Conservation (phyloP, 2,888 invertebrate genomes). For the Pollenia griseotomentosa region DNA sequence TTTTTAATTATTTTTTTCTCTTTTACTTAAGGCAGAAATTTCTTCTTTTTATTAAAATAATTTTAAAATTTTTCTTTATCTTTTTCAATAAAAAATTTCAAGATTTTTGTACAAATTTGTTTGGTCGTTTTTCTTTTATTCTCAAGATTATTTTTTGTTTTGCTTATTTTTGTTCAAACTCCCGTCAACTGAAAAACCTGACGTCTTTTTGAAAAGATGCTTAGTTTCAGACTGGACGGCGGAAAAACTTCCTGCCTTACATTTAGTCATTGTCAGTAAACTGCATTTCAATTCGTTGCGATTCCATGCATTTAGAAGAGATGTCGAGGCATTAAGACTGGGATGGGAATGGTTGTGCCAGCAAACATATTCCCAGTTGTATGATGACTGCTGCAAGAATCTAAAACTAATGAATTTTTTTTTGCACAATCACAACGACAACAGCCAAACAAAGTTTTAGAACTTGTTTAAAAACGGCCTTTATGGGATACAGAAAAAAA, state of each 20-base stretch:
- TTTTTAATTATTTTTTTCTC: neutral
- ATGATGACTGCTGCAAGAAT: conserved; percentile 55
- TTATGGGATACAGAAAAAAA: conserved; percentile 54
- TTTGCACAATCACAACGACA: conserved; percentile 15
- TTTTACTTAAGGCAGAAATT: neutral
- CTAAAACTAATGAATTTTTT: conserved; percentile 52
- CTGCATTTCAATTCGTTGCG: conserved; percentile 53
- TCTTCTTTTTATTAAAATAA: neutral
- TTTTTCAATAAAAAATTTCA: too few relatives aligned
- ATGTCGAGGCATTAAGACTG: conserved; percentile 31
- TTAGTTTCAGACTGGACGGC: conserved; percentile 71
- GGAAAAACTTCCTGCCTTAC: conserved; percentile 68
- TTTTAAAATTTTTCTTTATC: too few relatives aligned
- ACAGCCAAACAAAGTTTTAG: conserved; percentile 60
- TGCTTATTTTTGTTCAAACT: conserved; percentile 27
- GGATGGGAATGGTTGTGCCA: conserved; percentile 37
- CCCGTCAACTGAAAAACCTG: conserved; percentile 52
- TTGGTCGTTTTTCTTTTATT: conserved; percentile 1
- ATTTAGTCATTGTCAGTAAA: conserved; percentile 53
- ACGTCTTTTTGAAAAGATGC: conserved; percentile 73
- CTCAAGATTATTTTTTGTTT: conserved; percentile 8
- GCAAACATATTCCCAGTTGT: conserved; percentile 38
- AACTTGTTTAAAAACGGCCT: conserved; percentile 71
- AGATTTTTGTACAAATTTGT: neutral
- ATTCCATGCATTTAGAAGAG: conserved; percentile 41